Evolutionary conservation across 2,113 vertebrate species (phyloP).

Genomic region (Salvator merianae): DNA sequence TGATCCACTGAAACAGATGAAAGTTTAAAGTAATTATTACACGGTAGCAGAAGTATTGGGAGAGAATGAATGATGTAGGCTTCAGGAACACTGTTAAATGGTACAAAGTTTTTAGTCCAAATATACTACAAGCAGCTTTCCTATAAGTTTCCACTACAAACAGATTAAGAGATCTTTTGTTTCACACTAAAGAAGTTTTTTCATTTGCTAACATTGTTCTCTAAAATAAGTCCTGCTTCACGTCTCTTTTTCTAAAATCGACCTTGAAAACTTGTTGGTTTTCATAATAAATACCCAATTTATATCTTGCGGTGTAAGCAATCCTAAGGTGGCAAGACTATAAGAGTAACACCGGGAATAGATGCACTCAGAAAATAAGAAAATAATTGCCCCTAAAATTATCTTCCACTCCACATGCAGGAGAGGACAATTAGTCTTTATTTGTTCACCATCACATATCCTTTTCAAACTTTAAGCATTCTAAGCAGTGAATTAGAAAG

Average conservation of each 20-base stretch:
- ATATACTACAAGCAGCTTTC: conserved; percentile 28
- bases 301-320: neutral
- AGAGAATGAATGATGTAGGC: conserved; percentile 17
- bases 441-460: too few species aligned
- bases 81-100: conserved; percentile 12
- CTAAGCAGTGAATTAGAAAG: too few species aligned
- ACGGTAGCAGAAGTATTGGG: conserved; percentile 45
- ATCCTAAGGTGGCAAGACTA: neutral
- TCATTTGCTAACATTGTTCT: neutral
- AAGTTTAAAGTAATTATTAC: conserved; percentile 57
- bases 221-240: neutral
- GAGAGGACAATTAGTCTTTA: too few species aligned
- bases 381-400: too few species aligned
- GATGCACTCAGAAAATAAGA: neutral
- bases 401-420: too few species aligned
- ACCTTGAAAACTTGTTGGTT: neutral
- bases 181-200: conserved; percentile 27
- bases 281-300: neutral
- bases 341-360: too few species aligned
- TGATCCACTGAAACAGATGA: conserved; percentile 48
- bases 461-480: too few species aligned
- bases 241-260: conserved; percentile 4
- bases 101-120: conserved; percentile 24
- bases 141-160: neutral
- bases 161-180: neutral